Percentiles rank a stretch among this genome's conserved stretches.
phyloP scores from a whole-genome alignment of 2,888 invertebrate genomes.

The Erebia palarica region DNA sequence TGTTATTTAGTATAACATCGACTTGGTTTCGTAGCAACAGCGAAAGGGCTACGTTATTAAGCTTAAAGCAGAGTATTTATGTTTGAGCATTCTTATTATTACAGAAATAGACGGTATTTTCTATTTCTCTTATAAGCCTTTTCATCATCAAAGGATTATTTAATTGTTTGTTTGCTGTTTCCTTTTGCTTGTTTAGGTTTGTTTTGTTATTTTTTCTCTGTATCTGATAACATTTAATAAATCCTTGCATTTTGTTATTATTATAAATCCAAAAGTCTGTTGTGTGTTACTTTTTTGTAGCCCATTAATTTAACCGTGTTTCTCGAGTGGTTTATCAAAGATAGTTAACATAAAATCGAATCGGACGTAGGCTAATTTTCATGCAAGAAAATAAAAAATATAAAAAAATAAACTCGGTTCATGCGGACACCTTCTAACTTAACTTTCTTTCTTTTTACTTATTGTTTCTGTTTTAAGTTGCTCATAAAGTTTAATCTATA shows the following conservation, averaged over 20 bases:
- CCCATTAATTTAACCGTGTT: no score
- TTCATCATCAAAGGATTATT: background rate
- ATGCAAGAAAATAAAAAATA: no score
- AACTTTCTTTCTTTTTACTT: no score
- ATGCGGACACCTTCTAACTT: no score
- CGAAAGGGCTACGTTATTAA: conserved; percentile 5
- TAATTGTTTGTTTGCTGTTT: background rate
- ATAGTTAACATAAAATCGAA: no score
- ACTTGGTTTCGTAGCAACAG: conserved; percentile 27
- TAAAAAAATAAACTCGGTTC: no score
- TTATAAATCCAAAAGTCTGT: background rate
- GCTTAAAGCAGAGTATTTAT: background rate
- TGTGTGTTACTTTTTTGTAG: no score
- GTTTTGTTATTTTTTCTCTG: background rate
- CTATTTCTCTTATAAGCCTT: background rate
- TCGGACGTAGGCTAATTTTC: no score
- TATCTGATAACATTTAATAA: background rate
- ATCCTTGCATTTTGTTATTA: background rate
- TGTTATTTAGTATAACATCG: conserved; percentile 51
- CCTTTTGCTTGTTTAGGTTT: background rate
- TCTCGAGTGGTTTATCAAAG: no score
- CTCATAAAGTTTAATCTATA: no score
- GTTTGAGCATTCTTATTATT: background rate
- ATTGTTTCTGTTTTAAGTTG: no score
- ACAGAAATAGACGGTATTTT: conserved; percentile 2